phyloP scores from a whole-genome alignment of 2,797 vertebrate species.

The Nothura maculosa region DNA sequence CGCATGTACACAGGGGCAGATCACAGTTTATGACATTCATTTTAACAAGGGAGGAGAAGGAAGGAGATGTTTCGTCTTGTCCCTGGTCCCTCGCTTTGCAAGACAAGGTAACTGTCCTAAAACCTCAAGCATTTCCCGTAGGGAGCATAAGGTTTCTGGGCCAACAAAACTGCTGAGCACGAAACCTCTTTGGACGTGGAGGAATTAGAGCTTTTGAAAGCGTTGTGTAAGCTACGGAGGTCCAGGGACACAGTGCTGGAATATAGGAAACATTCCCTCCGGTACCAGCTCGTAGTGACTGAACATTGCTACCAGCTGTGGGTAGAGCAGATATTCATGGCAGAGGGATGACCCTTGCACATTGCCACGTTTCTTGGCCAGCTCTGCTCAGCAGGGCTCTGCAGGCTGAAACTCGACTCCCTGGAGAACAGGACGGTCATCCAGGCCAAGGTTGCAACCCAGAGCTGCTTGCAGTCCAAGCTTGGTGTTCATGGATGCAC shows the following conservation, averaged over 20 bases:
- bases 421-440: neutral
- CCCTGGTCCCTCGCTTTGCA: neutral
- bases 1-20: conserved; percentile 43
- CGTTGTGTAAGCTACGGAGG: neutral
- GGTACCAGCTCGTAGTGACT: rapidly evolving
- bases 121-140: neutral
- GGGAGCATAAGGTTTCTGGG: rapidly evolving
- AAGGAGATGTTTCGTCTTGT: neutral
- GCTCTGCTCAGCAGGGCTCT: rapidly evolving
- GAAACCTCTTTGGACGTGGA: neutral
- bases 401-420: neutral
- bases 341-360: neutral
- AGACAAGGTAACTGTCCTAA: neutral
- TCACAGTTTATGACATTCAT: conserved; percentile 49
- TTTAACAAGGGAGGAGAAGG: neutral
- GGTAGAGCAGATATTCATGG: neutral
- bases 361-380: conserved; percentile 55
- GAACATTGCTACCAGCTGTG: neutral
- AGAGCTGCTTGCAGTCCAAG: neutral
- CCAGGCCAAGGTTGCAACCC: neutral
- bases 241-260: neutral
- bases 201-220: neutral
- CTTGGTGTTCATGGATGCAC: neutral
- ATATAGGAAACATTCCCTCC: neutral
- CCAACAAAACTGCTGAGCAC: neutral